Conservation (phyloP, 2,797 vertebrate genomes). For the Poecile montanus region DNA sequence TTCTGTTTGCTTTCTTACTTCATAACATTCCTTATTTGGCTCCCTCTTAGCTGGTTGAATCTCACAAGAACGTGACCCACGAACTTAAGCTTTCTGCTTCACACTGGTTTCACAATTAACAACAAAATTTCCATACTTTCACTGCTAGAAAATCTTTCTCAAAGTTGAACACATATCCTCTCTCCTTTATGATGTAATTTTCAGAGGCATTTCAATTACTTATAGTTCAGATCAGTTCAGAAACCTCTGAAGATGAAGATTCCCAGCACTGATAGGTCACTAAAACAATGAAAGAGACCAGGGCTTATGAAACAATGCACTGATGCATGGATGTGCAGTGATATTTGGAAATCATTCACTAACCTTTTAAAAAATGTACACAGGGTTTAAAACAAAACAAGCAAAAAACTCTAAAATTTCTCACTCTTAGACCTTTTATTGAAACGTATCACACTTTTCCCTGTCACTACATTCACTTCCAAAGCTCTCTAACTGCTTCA, state of each 20-base stretch:
- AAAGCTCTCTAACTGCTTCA: neutral
- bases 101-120: neutral
- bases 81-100: neutral
- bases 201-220: neutral
- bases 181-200: neutral
- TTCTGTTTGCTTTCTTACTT: neutral
- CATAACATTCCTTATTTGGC: neutral
- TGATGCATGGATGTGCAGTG: neutral
- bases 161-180: neutral
- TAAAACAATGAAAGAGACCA: neutral
- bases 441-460: neutral
- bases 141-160: neutral
- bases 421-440: neutral
- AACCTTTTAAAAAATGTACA: neutral
- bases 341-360: slow-evolving; percentile 28
- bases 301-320: neutral
- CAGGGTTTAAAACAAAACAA: neutral
- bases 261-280: neutral
- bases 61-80: neutral
- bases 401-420: neutral
- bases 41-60: neutral
- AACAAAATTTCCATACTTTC: neutral
- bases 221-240: neutral
- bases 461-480: neutral
- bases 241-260: neutral